A percentile compares a stretch with the other conserved stretches of the same genome.
Conservation (phyloP, 2,888 invertebrate species). For the Brassicogethes aeneus region DNA sequence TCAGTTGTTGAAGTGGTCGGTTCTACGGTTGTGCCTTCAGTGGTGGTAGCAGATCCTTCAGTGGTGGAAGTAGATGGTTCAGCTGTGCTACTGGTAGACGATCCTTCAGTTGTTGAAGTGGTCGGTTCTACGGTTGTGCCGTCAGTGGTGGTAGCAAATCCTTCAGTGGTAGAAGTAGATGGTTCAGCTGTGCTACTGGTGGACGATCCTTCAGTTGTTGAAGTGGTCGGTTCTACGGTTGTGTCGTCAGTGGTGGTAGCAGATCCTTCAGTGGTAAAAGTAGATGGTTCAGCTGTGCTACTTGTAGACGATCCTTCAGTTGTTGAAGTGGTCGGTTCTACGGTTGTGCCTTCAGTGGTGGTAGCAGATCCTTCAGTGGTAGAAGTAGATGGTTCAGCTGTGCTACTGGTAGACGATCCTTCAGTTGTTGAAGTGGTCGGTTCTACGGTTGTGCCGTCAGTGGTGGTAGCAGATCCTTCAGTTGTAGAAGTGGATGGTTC, state of each 20-base stretch:
- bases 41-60: not conserved
- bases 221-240: not conserved
- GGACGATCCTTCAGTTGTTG: not conserved
- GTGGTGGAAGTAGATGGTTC: not conserved
- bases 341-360: not conserved
- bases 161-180: not conserved
- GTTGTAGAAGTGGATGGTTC: too few species aligned
- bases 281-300: not conserved
- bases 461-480: too few species aligned
- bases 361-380: not conserved
- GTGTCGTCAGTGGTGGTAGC: not conserved
- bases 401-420: not conserved
- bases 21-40: constrained; percentile 1
- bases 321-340: not conserved
- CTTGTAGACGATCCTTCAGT: not conserved
- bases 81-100: too few species aligned
- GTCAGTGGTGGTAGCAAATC: not conserved
- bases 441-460: not conserved
- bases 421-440: not conserved
- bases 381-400: not conserved
- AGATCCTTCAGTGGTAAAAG: not conserved
- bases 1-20: not conserved
- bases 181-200: not conserved
- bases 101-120: not conserved
- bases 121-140: not conserved